Evolutionary conservation across 92 coral and sea anemone genomes (phyloP), one percentile per base, ranked within the genome.

Genomic region (Palythoa heliodiscus): DNA sequence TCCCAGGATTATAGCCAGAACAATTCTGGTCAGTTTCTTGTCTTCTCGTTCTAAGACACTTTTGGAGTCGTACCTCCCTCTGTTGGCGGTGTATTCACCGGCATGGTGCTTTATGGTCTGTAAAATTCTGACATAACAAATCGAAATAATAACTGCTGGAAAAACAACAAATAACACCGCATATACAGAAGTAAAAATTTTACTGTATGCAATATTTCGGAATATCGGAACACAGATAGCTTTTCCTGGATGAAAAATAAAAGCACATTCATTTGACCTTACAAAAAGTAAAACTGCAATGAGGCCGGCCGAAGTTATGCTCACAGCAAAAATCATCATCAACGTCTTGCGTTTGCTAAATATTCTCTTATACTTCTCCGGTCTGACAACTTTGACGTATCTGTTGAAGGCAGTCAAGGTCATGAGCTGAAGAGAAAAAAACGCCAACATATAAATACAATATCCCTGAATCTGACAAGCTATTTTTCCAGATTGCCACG

Each of bases 391-490:
- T 74, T 83, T 90, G 16, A 94, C 60, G 76, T 94, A 92, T 57
- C 98, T 75, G 78, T 92, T 94, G 47, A 87, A 25, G 12, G 98
- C 98, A 25, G 98, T 94, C 25, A 94, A 71, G 7, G 93, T 88
- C 29, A 94, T 92, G 68, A 94, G 83, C 35, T 94, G 98, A 16
- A 94, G 93, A 13, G 98, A 92, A 43, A 92, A 89, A 88, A 94
- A 94, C 19, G 93, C 95, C 43, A 94, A 87, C 48, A 92, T 77
- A 37, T 70, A 87, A 16, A 92, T 88, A 40, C 85, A 54, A 40
- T 92, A 94, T 38, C 98, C 98, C 75, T 94, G 98, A 57, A 94
- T 79, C 73, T 94, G 98, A 73, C 98, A 94, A 25, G 75, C 80
- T 5, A 85, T n/a, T n/a, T 75, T 72, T n/a, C 98, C 93, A 52